Base-by-base conservation (phyloP, 1,140 invertebrate species). In the Leptonema lineaticorne region DNA sequence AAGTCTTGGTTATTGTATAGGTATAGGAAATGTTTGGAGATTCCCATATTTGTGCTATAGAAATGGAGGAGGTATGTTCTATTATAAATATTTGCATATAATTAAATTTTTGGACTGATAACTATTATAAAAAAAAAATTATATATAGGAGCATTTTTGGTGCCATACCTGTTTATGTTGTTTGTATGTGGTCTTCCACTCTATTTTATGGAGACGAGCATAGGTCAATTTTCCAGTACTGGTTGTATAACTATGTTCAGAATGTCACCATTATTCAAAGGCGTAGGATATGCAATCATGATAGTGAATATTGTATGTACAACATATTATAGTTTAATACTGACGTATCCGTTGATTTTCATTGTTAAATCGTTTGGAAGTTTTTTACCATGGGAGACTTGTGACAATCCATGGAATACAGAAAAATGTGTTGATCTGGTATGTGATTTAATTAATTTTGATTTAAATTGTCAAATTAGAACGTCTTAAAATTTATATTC, bases 261-360 rank as follows among this genome's bases (percentile, higher is more conserved):
- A 66, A 85, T 91, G 75, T 85, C 84, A 64, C 89, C 90, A 0
- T 80, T 97, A 33, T 92, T 98, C 74, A 97, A 96, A 91, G 96
- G 95, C n/a, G n/a, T n/a, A n/a, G 95, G 79, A 77, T 93, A 87
- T 85, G 93, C 83, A 81, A 84, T 94, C 62, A 89, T 96, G 22
- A 81, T 97, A 67, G 90, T 97, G 5, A 95, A 95, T 70, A 82
- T 94, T 20, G 93, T 95, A 78, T 94, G 94, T 48, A 90, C 91
- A 9, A 92, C 91, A 79, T 98, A 97, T 78, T 98, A 97, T 81
- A 95, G 96, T 75, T 90, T 95, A 0, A 91, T 98, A 70, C 93
- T 97, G 73, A 88, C 94, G 1, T 97, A 95, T 86, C 91, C 95
- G 4, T 78, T 98, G 22, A 89, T 95, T 69, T 98, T 94, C 82